Conservation (phyloP, 2,888 invertebrate species). For the Drosophila rubida region DNA sequence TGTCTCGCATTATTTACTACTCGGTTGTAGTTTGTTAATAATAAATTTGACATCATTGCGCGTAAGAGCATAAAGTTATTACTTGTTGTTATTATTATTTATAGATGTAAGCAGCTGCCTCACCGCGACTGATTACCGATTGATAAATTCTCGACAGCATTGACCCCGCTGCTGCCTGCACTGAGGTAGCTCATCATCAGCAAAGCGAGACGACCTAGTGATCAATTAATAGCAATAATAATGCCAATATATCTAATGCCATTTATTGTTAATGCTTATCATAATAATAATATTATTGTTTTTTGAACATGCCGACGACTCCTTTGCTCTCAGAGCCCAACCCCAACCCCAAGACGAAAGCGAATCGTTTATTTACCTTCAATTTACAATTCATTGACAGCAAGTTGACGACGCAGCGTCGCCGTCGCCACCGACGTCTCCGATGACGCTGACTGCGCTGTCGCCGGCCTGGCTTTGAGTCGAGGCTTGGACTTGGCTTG, state of each 20-base stretch:
- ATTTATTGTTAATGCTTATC: constrained; percentile 23
- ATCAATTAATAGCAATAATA: constrained; percentile 64
- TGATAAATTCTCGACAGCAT: constrained; percentile 57
- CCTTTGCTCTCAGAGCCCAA: constrained; percentile 21
- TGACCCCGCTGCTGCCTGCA: constrained; percentile 48
- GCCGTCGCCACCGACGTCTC: not conserved
- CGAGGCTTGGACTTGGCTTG: constrained; percentile 59
- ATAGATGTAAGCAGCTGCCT: constrained; percentile 58
- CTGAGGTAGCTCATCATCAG: constrained; percentile 23
- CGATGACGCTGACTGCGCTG: constrained; percentile 21
- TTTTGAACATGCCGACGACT: constrained; percentile 39
- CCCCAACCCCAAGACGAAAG: not conserved
- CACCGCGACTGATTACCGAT: constrained; percentile 32
- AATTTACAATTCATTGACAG: constrained; percentile 43
- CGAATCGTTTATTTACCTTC: constrained; percentile 38
- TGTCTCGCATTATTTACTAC: constrained; percentile 12
- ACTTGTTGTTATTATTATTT: constrained; percentile 34
- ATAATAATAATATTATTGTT: constrained; percentile 28
- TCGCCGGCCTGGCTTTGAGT: constrained; percentile 29
- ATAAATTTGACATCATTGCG: constrained; percentile 77
- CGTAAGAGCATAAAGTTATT: constrained; percentile 66
- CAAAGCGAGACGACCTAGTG: constrained; percentile 65
- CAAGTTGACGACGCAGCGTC: constrained; percentile 7
- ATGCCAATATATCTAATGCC: constrained; percentile 18
- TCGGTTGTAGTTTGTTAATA: constrained; percentile 58